These are phyloP conservation scores for Beroe ovata DNA, from an alignment of 37 sponge, comb jelly and placozoan genomes.

Conservation along the genomic window DNA sequence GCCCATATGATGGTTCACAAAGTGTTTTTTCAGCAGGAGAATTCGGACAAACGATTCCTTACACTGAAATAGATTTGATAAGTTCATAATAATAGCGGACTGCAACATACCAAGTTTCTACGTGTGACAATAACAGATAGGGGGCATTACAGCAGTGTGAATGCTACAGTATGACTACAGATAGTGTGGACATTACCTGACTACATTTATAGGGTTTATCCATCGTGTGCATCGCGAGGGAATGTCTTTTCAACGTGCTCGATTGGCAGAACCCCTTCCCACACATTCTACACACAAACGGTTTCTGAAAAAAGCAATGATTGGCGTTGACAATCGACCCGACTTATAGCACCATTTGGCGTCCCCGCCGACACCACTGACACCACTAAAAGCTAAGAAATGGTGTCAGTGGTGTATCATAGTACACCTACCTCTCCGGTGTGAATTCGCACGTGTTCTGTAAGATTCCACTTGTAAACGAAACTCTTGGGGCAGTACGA, in stretches of 20 bases:
- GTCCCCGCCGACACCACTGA: too few relatives aligned
- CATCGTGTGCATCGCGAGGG: conserved; percentile 54
- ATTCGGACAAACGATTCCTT: conserved; percentile 56
- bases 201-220: conserved; percentile 64
- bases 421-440: conserved; percentile 34
- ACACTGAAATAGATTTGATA: conserved; percentile 51
- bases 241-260: conserved; percentile 41
- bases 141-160: too few relatives aligned
- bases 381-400: too few relatives aligned
- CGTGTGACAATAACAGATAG: too few relatives aligned
- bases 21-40: conserved; percentile 52
- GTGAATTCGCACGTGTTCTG: conserved; percentile 47
- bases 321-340: too few relatives aligned
- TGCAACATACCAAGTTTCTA: too few relatives aligned
- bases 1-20: conserved; percentile 49
- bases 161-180: too few relatives aligned
- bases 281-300: conserved; percentile 48
- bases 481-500: conserved; percentile 53
- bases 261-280: conserved; percentile 65
- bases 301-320: too few relatives aligned
- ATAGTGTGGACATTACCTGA: too few relatives aligned
- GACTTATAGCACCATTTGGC: too few relatives aligned
- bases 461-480: conserved; percentile 62
- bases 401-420: too few relatives aligned
- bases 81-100: too few relatives aligned